Evolutionary conservation across 2,888 invertebrate species (phyloP).

Genomic region (Peribatodes rhomboidaria): DNA sequence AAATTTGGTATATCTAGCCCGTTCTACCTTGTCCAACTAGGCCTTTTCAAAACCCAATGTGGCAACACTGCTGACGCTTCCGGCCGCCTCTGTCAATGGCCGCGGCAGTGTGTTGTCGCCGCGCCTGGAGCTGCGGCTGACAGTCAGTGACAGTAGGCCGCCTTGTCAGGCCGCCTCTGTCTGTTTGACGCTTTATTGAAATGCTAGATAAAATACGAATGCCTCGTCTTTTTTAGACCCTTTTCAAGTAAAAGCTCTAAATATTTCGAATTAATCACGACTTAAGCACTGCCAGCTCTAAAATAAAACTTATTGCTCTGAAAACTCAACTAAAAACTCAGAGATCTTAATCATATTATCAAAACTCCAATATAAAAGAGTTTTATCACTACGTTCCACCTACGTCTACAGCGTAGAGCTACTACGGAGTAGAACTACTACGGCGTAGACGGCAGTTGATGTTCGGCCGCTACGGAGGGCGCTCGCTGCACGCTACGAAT

Average conservation of each 20-base stretch:
- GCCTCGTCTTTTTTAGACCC: background rate
- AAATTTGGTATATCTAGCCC: too few relatives aligned
- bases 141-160: too few relatives aligned
- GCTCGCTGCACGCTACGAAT: conserved; percentile 63
- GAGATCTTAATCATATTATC: conserved; percentile 14
- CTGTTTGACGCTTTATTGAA: too few relatives aligned
- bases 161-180: too few relatives aligned
- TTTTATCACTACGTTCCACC: conserved; percentile 11
- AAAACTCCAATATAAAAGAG: conserved; percentile 22
- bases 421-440: conserved; percentile 53
- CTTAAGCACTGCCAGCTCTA: background rate
- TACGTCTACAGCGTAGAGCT: conserved; percentile 44
- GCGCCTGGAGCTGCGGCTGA: too few relatives aligned
- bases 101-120: too few relatives aligned
- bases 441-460: conserved; percentile 74
- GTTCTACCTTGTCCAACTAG: too few relatives aligned
- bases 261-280: background rate
- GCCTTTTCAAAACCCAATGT: too few relatives aligned
- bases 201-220: background rate
- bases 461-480: conserved; percentile 65
- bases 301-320: conserved; percentile 9
- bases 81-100: too few relatives aligned
- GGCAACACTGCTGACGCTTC: too few relatives aligned
- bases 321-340: background rate
- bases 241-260: background rate